Conservation (phyloP, 2,113 vertebrate species). For the Microtus pennsylvanicus region DNA sequence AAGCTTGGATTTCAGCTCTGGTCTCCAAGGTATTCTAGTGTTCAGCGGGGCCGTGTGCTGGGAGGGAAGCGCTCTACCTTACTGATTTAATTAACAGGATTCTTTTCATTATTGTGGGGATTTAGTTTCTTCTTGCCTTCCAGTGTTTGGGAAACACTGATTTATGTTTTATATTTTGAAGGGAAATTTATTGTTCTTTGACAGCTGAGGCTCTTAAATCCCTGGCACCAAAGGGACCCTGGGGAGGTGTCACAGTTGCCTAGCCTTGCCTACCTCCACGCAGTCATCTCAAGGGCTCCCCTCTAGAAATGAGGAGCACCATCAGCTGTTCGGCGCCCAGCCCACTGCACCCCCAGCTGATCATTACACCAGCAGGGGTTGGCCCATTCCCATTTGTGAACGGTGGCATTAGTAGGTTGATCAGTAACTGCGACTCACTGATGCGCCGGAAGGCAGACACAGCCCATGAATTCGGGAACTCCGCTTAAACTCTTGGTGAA, state of each 20-base stretch:
- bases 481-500: constrained; percentile 65
- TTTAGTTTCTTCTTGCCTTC: constrained; percentile 80
- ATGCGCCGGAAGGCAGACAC: constrained; percentile 56
- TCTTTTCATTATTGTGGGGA: constrained; percentile 81
- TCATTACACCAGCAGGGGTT: constrained; percentile 61
- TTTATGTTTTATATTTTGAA: constrained; percentile 81
- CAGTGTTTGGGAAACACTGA: constrained; percentile 82
- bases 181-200: constrained; percentile 74
- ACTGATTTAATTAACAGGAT: constrained; percentile 79
- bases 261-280: background rate
- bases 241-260: constrained; percentile 59
- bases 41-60: constrained; percentile 72
- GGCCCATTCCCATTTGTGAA: constrained; percentile 44
- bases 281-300: constrained; percentile 28
- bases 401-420: constrained; percentile 55
- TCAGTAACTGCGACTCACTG: constrained; percentile 60
- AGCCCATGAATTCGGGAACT: constrained; percentile 57
- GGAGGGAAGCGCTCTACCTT: constrained; percentile 82
- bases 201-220: constrained; percentile 71
- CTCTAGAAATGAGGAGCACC: constrained; percentile 19
- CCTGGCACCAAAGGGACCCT: constrained; percentile 59
- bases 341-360: constrained; percentile 4
- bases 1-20: constrained; percentile 84
- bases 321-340: constrained; percentile 35
- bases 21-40: constrained; percentile 86